Evolutionary conservation across 2,888 invertebrate species (phyloP), one percentile per base, ranked within the genome.

Genomic region (Scaptomyza reducta): DNA sequence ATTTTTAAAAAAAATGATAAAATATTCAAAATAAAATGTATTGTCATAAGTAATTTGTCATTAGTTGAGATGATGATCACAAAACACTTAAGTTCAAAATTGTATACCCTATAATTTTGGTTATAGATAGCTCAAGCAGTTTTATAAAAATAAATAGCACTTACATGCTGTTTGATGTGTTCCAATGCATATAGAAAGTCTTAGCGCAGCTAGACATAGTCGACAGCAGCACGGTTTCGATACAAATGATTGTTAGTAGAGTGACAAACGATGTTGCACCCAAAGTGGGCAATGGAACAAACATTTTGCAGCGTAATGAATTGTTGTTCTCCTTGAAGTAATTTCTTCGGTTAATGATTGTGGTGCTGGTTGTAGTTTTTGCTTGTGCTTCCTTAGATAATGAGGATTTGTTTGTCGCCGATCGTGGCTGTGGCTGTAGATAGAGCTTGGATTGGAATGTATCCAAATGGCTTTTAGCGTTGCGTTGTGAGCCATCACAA

Each of bases 121-220:
- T 27, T 7, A 27, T 27, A 27, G 5, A 7, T 27, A 27, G 22
- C 5, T 22, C 7, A 7, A 7, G 27, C 7, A 27, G 27, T 27
- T 7, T 27, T 27, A 27, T 6, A 7, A 27, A 27, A 27, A 27
- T 27, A 27, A 27, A 27, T 1, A 9, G n/a, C 2, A 31, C 91
- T 91, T 65, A 91, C 91, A 97, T 97, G 91, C 96, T 96, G 92
- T 97, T 97, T 77, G 96, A 96, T 81, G 96, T 96, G 93, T 97
- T 97, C 97, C 97, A 97, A 91, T 97, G 96, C 92, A 97, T 96
- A 93, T 95, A 96, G 93, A 96, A 96, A 60, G 95, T 95, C 92
- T 96, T 96, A 70, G 96, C 95, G 92, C 96, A 95, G 91, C 95
- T 95, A 40, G 93, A 93, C 88, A 93, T 93, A 56, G 93, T 93